These are phyloP conservation scores for Stenodera caucasica DNA, from an alignment of 2,888 invertebrate genomes.

Conservation along the genomic window DNA sequence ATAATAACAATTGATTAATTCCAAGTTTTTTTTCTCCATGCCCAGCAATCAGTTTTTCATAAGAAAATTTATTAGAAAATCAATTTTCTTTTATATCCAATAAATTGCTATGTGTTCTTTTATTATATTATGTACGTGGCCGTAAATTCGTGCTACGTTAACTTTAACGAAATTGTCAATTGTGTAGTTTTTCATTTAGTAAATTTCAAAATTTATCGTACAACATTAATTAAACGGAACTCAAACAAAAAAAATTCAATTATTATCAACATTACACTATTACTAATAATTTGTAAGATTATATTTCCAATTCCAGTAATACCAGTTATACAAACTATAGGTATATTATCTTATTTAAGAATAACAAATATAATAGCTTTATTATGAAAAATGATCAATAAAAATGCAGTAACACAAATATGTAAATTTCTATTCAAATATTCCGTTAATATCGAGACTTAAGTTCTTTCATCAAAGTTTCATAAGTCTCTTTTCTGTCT, in stretches of 20 bases:
- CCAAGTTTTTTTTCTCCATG: no score
- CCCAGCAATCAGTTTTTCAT: background rate
- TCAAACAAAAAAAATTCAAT: no score
- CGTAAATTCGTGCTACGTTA: background rate
- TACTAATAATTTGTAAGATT: no score
- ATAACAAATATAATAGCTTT: background rate
- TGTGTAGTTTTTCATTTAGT: background rate
- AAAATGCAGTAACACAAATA: no score
- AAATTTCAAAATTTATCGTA: background rate
- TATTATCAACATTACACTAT: no score
- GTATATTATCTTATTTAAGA: background rate
- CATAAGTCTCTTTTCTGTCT: no score
- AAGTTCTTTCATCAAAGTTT: no score
- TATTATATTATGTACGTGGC: background rate
- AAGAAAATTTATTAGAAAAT: background rate
- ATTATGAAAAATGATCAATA: background rate
- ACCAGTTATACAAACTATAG: background rate
- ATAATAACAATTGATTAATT: no score
- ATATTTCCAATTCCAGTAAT: background rate
- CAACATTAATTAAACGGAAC: no score
- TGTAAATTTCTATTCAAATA: no score
- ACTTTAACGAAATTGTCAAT: background rate
- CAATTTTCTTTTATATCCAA: conserved; percentile 3
- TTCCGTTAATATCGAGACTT: no score
- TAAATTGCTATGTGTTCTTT: background rate